Base-by-base conservation (phyloP, 2,797 vertebrate species). In the Pangasius larnaudii region DNA sequence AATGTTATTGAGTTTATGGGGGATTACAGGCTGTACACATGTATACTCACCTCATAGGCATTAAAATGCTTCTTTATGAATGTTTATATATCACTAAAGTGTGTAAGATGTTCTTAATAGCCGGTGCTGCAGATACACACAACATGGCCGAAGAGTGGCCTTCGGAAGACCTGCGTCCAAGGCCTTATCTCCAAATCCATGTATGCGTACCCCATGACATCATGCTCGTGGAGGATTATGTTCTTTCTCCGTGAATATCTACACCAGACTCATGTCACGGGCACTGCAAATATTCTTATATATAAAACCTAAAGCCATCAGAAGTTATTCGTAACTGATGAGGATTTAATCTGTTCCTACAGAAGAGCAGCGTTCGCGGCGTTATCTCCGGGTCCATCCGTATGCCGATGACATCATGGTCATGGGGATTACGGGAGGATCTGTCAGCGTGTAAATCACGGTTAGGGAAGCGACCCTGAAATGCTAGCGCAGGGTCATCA, bases 401-500 rank as follows among this genome's bases (percentile, higher is more conserved):
- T 36, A 87, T 71, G 30, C 13, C 33, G 11, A 77, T 88, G 87
- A 90, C 85, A 87, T 89, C 89, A 72, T 53, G 69, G 65, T 77
- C 84, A 83, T 27, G 33, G 79, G 87, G 84, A 91, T 88, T 89
- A 87, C 27, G 36, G 79, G 56, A 56, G 88, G 67, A 79, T 87
- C 39, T 53, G 71, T 90, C 80, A n/a, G 83, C 36, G 71, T 80
- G 71, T 80, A 79, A 90, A 88, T 87, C 69, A 84, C 78, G 36
- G 42, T 49, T 14, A 27, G 9, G 24, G 24, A 75, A 75, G 9
- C 39, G 67, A 30, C 1, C 22, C 81, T 42, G n/a, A 49, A 84
- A 59, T n/a, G 77, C 24, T 46, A 39, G 36, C 30, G 49, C 39
- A 63, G 51, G 80, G 59, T 88, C 89, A 82, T n/a, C 30, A 51